Conservation (phyloP, 2,888 invertebrate genomes). For the Acleris sparsana region DNA sequence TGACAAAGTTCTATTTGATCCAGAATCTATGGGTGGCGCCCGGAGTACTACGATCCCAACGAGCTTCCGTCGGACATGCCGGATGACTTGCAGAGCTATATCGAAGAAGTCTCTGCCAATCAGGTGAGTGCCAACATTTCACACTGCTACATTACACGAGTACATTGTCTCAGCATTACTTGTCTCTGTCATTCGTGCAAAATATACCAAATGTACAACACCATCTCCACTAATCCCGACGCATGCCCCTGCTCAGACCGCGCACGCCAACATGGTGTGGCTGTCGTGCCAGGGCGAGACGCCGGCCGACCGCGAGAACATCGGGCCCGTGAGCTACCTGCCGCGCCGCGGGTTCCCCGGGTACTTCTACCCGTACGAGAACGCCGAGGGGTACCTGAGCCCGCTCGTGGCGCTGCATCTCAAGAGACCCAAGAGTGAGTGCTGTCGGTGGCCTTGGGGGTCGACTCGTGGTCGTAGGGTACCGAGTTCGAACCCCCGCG, state of each 20-base stretch:
- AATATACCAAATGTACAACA: too few species aligned
- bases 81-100: conserved; percentile 84
- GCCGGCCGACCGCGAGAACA: conserved; percentile 94
- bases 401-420: conserved; percentile 94
- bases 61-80: conserved; percentile 90
- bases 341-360: conserved; percentile 93
- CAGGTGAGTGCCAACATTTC: conserved; percentile 53
- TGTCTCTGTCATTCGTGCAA: too few species aligned
- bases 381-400: conserved; percentile 93
- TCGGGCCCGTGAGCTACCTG: conserved; percentile 91
- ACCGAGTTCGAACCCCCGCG: too few species aligned
- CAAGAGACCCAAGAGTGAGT: conserved; percentile 90
- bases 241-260: not conserved
- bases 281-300: conserved; percentile 97
- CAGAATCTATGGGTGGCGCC: conserved; percentile 95
- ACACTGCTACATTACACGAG: too few species aligned
- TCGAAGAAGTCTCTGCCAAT: conserved; percentile 73
- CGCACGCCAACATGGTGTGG: conserved; percentile 87
- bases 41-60: conserved; percentile 89
- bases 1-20: not conserved
- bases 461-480: too few species aligned
- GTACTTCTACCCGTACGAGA: conserved; percentile 94
- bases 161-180: too few species aligned
- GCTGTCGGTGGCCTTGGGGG: not conserved
- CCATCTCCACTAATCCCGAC: too few species aligned